Conservation (phyloP, 1,140 invertebrate genomes). For the Pentalonia nigronervosa region DNA sequence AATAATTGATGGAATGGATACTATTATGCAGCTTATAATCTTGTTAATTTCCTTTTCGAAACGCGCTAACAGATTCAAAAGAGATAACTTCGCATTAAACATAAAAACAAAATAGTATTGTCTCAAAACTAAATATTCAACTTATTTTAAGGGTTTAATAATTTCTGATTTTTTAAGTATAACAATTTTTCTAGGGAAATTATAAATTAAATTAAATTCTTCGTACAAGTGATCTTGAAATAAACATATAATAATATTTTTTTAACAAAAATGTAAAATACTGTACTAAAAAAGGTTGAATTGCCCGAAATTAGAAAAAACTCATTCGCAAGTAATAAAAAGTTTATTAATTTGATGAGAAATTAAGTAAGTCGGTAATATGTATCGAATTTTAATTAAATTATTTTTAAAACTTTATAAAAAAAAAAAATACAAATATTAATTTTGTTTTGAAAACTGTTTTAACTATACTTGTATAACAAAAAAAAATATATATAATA, state of each 20-base stretch:
- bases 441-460: background rate
- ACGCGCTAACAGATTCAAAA: background rate
- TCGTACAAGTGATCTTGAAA: background rate
- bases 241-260: background rate
- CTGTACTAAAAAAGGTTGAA: background rate
- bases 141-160: slow-evolving; percentile 4
- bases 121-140: background rate
- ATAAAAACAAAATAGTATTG: slow-evolving; percentile 21
- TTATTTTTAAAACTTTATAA: background rate
- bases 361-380: background rate
- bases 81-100: slow-evolving; percentile 25
- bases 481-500: background rate
- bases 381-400: background rate
- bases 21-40: background rate
- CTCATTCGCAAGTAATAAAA: background rate
- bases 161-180: background rate
- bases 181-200: background rate
- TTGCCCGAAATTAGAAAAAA: background rate
- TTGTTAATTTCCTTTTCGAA: slow-evolving; percentile 44
- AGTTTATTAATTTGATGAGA: background rate
- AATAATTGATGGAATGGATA: background rate
- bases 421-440: background rate
- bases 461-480: background rate
- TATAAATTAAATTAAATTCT: background rate
- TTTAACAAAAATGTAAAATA: background rate